Percentiles rank a stretch among this genome's conserved stretches.
phyloP scores from a whole-genome alignment of 2,113 vertebrate species.

The Sinocyclocheilus anophthalmus region DNA sequence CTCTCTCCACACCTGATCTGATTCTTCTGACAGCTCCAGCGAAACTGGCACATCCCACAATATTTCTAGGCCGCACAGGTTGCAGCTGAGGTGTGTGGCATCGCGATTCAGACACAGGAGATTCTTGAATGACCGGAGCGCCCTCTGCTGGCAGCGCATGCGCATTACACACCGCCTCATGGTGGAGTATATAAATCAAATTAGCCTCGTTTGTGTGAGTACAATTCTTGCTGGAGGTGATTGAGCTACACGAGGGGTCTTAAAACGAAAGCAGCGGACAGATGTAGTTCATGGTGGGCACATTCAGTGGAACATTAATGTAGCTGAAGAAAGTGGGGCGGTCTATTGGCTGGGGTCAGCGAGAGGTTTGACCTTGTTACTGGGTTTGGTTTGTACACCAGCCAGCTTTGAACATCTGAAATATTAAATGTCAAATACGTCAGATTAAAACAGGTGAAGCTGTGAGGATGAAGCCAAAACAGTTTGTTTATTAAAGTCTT shows the following conservation, averaged over 20 bases:
- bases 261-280: too few species aligned
- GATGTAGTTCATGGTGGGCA: background rate
- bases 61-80: background rate
- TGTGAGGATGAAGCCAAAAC: background rate
- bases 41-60: conserved; percentile 3
- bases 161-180: background rate
- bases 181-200: too few species aligned
- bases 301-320: background rate
- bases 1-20: background rate
- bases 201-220: too few species aligned
- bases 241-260: background rate
- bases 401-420: background rate
- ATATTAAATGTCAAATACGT: background rate
- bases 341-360: background rate
- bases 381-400: background rate
- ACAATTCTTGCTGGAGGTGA: background rate
- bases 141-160: conserved; percentile 7
- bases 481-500: background rate
- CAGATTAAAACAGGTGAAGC: background rate
- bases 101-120: too few species aligned
- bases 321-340: too few species aligned
- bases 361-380: background rate
- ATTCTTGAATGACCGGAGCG: background rate
- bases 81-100: background rate
- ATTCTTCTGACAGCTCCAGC: background rate